These are phyloP conservation scores for Zapus hudsonius DNA, from an alignment of 2,113 vertebrate genomes.

Conservation along the genomic window DNA sequence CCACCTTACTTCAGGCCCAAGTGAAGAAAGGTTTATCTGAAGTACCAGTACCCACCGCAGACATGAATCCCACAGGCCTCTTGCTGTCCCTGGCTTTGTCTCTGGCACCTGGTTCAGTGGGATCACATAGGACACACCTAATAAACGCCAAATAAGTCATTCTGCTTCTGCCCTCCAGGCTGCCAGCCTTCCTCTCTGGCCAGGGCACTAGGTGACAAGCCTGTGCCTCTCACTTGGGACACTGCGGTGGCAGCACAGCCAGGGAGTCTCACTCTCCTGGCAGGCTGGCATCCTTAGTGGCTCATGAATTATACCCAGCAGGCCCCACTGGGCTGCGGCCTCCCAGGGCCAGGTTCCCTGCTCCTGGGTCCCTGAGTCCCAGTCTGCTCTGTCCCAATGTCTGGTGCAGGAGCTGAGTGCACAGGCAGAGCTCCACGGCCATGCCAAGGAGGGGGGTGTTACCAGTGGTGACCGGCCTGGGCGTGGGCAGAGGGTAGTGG, in stretches of 20 bases:
- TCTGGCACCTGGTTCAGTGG: too few species aligned
- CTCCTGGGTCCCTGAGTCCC: background rate
- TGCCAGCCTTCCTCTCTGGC: background rate
- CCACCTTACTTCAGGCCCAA: background rate
- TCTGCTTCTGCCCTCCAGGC: background rate
- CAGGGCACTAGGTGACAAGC: accelerated
- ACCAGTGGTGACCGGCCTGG: background rate
- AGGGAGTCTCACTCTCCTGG: background rate
- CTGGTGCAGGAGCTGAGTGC: background rate
- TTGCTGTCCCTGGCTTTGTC: background rate
- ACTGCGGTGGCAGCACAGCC: background rate
- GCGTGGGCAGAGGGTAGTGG: background rate
- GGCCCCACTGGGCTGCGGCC: background rate
- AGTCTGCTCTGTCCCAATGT: background rate
- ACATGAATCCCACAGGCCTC: background rate
- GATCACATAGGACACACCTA: accelerated
- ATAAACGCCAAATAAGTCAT: background rate
- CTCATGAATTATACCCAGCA: accelerated
- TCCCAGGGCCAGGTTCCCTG: accelerated
- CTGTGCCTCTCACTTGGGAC: background rate
- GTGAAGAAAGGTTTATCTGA: background rate
- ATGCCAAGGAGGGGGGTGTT: background rate
- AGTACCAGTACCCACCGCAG: background rate
- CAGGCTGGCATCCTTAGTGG: background rate
- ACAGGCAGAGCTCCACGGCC: background rate